Evolutionary conservation across 1,140 invertebrate species (phyloP), one percentile per base, ranked within the genome.

Genomic region (Steinernema feltiae): DNA sequence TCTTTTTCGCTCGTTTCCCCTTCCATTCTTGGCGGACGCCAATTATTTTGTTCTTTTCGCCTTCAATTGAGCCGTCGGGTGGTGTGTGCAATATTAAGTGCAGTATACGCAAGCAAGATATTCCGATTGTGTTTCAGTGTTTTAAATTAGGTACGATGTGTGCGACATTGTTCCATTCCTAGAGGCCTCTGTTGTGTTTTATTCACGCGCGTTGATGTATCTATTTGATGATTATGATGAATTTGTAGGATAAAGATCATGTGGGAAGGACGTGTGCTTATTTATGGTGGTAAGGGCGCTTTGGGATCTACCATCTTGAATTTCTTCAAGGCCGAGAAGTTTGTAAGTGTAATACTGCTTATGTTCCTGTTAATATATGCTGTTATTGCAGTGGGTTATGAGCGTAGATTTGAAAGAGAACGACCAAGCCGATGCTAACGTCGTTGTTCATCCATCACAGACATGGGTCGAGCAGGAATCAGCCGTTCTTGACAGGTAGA

Each of bases 351-450:
- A n/a, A n/a, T n/a, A n/a, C n/a, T n/a, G n/a, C n/a, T n/a, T n/a
- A n/a, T n/a, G n/a, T n/a, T n/a, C n/a, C n/a, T 78, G 18, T 31
- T n/a, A n/a, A 70, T 18, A 41, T 3, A 74, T 30, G 21, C 0
- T 71, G 30, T 73, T 74, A 82, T 88, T 89, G 80, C 79, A 94
- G 92, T 98, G 94, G 94, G 95, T 98, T 74, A 92, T 92, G 7
- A 94, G 91, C 78, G 92, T 99, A 85, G 97, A 99, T 88, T 89
- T 97, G 80, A 90, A 89, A 75, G 89, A 90, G 81, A 98, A 97
- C 90, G 92, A 95, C 1, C 89, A 91, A 76, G 96, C 97, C 31
- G 92, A 98, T 89, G 90, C 90, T 1, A 98, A 94, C 88, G 91
- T 99, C 73, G 87, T 95, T 53, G 93, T 85, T 7, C 75, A 83